phyloP scores from a whole-genome alignment of 2,113 vertebrate genomes.

The Hippocampus guttulatus region DNA sequence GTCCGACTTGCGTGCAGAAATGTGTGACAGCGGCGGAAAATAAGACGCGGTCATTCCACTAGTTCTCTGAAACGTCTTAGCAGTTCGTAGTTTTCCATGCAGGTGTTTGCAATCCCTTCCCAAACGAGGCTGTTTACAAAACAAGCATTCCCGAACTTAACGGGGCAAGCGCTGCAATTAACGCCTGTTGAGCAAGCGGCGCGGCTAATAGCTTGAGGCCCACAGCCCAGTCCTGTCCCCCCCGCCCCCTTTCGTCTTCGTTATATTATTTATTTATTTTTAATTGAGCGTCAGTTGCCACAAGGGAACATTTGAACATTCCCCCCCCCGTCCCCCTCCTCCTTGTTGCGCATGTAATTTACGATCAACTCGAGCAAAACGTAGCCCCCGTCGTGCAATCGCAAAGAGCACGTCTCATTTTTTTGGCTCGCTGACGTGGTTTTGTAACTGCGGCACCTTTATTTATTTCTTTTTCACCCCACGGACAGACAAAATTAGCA shows the following conservation, averaged over 20 bases:
- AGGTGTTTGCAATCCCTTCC: conserved; percentile 64
- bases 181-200: conserved; percentile 48
- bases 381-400: conserved; percentile 44
- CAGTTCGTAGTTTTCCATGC: conserved; percentile 19
- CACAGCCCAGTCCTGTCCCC: conserved; percentile 45
- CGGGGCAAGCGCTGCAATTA: conserved; percentile 44
- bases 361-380: conserved; percentile 42
- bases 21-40: too few relatives aligned
- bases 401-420: conserved; percentile 42
- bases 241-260: too few relatives aligned
- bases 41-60: too few relatives aligned
- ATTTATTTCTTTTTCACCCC: background rate
- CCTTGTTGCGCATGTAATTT: conserved; percentile 57
- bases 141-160: conserved; percentile 39
- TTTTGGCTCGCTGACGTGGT: conserved; percentile 21
- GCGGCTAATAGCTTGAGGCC: conserved; percentile 57
- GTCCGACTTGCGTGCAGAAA: too few relatives aligned
- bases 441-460: background rate
- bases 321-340: too few relatives aligned
- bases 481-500: conserved; percentile 12
- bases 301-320: conserved; percentile 60
- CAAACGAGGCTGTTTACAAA: conserved; percentile 50
- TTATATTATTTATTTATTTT: conserved; percentile 56
- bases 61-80: too few relatives aligned
- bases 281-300: conserved; percentile 43